phyloP scores from a whole-genome alignment of 2,797 vertebrate genomes.

The Pteropus rufus region DNA sequence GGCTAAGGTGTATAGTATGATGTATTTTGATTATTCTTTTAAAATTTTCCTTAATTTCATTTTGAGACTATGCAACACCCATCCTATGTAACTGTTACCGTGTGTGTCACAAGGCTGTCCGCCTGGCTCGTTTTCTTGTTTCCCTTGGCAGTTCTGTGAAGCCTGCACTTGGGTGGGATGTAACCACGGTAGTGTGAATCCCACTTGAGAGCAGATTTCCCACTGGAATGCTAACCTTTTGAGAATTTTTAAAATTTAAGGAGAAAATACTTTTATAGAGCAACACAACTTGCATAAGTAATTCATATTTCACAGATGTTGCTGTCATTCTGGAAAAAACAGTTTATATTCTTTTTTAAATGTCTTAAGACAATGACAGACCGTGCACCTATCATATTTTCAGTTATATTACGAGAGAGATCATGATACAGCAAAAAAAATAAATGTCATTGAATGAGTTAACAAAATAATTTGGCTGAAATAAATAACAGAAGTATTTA shows the following conservation, averaged over 20 bases:
- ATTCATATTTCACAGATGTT: not conserved
- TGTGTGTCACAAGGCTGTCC: not conserved
- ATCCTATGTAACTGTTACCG: not conserved
- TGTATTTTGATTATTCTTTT: not conserved
- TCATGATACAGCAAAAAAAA: not conserved
- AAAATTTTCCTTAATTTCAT: not conserved
- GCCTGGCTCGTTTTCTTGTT: not conserved
- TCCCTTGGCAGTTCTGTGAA: not conserved
- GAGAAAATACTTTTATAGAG: conserved; percentile 15
- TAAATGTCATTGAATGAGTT: not conserved
- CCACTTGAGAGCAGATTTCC: not conserved
- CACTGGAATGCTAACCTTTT: not conserved
- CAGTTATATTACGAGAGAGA: not conserved
- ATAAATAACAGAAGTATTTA: not conserved
- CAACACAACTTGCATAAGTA: not conserved
- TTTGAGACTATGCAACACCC: not conserved
- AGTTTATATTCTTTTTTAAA: not conserved
- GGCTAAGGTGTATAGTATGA: not conserved
- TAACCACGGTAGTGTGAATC: not conserved
- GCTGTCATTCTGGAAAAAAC: not conserved
- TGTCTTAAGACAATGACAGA: not conserved
- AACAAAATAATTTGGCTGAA: not conserved
- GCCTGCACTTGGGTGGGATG: not conserved
- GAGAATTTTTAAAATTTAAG: not conserved
- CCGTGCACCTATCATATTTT: not conserved